Base-by-base conservation (phyloP, 2,888 invertebrate genomes). In the Stenodema calcarata region DNA sequence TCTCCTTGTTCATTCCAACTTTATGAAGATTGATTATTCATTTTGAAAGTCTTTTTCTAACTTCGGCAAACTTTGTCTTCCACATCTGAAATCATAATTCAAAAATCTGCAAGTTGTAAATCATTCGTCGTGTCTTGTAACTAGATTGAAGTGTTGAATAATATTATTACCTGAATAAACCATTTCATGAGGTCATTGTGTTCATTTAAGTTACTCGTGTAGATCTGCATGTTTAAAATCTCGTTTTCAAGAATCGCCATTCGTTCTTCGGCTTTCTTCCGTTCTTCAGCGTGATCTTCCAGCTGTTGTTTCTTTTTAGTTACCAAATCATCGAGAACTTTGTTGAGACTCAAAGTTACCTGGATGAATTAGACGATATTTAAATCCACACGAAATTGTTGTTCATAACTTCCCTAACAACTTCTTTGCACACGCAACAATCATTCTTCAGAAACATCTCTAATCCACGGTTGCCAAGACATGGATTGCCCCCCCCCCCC, bases 141-240 rank as follows among this genome's bases (percentile, higher is more conserved):
- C 35, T 35, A 35, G 35, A 35, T 35, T 4, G 4, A 35, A 4
- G 2, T 35, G 35, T 7, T 2, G 7, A 35, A 35, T 35, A 4
- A 7, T 35, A n/a, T n/a, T n/a, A n/a, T 54, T 54, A 73, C 73
- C 27, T 83, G 83, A 35, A 83, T 54, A 12, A 80, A 50, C 28
- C 27, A 23, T 54, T 54, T 50, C 30, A 80, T 80, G n/a, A 80
- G 30, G 30, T 80, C 80, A n/a, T 80, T 80, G 30, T 80, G 80
- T 35, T 80, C 80, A 28, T 80, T 80, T 14, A 80, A 27, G 30
- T 80, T 80, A 18, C 54, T 80, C 0, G 30, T 80, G 50, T 47
- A 54, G 16, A 80, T 80, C 54, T 80, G 80, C n/a, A n/a, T 30
- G 54, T 80, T 80, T 9, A 35, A 28, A 54, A 80, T 80, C 27